phyloP scores from a whole-genome alignment of 2,113 vertebrate genomes.

The Pomatostomus ruficeps region DNA sequence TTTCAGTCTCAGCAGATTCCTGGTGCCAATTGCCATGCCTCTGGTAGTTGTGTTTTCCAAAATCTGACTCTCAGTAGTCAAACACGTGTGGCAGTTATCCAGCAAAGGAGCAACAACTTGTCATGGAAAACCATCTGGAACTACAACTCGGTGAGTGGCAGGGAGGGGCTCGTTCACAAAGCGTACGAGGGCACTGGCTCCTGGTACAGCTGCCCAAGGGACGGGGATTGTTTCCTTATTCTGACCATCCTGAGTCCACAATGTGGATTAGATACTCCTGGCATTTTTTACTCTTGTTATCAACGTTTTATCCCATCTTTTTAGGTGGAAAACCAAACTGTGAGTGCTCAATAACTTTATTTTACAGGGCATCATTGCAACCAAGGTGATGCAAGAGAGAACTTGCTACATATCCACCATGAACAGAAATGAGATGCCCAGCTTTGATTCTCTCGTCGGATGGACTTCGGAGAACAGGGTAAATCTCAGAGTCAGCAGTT shows the following conservation, averaged over 20 bases:
- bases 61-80: not conserved
- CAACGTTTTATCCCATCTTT: not conserved
- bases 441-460: not conserved
- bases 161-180: not conserved
- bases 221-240: accelerated
- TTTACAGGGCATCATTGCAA: constrained; percentile 57
- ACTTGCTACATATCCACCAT: constrained; percentile 53
- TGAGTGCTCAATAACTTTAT: not conserved
- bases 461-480: not conserved
- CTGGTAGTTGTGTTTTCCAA: not conserved
- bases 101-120: not conserved
- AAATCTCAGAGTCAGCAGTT: not conserved
- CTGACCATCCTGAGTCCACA: accelerated
- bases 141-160: constrained; percentile 22
- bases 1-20: not conserved
- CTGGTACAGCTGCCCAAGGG: too few species aligned
- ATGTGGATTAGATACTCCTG: too few species aligned
- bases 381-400: not conserved
- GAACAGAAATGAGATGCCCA: not conserved
- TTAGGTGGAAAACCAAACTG: not conserved
- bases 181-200: accelerated
- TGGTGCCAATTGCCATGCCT: not conserved
- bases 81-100: not conserved
- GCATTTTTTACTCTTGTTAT: not conserved
- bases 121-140: constrained; percentile 56